Evolutionary conservation across 2,113 vertebrate species (phyloP).

Genomic region (Protobothrops mucrosquamatus): DNA sequence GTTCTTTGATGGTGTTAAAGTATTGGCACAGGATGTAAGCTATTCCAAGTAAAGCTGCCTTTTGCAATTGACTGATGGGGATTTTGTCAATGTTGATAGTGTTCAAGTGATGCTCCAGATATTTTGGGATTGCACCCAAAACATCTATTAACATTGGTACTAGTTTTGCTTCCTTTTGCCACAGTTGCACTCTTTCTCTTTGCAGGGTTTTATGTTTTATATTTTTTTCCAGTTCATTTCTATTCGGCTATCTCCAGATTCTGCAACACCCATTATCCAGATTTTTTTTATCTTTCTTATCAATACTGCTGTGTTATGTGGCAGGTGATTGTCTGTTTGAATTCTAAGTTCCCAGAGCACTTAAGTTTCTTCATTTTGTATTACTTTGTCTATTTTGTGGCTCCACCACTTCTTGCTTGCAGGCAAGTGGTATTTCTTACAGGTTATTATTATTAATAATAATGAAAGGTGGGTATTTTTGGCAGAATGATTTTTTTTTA

Average conservation of each 20-base stretch:
- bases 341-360: not conserved
- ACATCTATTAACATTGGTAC: not conserved
- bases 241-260: not conserved
- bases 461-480: not conserved
- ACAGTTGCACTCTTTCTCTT: not conserved
- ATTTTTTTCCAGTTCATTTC: not conserved
- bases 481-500: not conserved
- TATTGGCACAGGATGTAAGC: not conserved
- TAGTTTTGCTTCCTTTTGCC: not conserved
- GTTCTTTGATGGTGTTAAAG: not conserved
- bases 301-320: not conserved
- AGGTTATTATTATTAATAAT: not conserved
- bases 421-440: not conserved
- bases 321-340: not conserved
- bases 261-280: not conserved
- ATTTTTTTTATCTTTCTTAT: not conserved
- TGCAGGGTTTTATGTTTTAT: not conserved
- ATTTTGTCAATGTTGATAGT: not conserved
- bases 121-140: not conserved
- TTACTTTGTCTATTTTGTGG: not conserved
- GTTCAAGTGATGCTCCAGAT: not conserved
- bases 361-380: not conserved
- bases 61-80: not conserved
- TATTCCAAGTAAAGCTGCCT: not conserved
- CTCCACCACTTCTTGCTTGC: not conserved